phyloP scores from a whole-genome alignment of 92 coral and sea anemone species.

The Paramuricea clavata region DNA sequence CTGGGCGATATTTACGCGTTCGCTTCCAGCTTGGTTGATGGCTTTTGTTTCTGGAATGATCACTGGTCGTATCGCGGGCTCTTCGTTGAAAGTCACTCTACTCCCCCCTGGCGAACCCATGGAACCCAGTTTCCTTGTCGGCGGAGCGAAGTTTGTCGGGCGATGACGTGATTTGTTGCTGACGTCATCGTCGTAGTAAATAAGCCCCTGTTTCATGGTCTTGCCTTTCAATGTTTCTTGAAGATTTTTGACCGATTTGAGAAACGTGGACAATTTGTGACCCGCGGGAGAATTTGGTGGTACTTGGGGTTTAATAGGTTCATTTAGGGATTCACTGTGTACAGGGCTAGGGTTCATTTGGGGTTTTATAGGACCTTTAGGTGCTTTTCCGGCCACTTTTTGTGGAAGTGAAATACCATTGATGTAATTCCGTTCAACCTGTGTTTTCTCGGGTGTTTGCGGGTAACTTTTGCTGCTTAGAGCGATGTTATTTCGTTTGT shows the following conservation, averaged over 20 bases:
- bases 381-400: neutral
- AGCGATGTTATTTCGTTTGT: constrained; percentile 21
- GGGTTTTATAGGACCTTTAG: constrained; percentile 1
- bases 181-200: constrained; percentile 44
- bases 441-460: neutral
- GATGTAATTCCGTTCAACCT: constrained; percentile 22
- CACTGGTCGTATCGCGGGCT: constrained; percentile 3
- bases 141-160: constrained; percentile 38
- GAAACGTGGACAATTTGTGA: constrained; percentile 29
- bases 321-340: neutral
- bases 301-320: neutral
- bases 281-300: neutral
- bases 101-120: constrained; percentile 48
- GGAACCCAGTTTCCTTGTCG: constrained; percentile 45
- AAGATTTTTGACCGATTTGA: constrained; percentile 13
- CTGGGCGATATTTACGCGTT: neutral
- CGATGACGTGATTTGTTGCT: constrained; percentile 37
- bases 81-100: constrained; percentile 2
- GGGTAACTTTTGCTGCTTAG: neutral
- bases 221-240: constrained; percentile 25
- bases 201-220: constrained; percentile 33
- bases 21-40: neutral
- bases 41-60: constrained; percentile 14
- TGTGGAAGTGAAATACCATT: constrained; percentile 3
- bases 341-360: neutral